Conservation (phyloP, 2,888 invertebrate genomes). For the Rotaria magnacalcarata region DNA sequence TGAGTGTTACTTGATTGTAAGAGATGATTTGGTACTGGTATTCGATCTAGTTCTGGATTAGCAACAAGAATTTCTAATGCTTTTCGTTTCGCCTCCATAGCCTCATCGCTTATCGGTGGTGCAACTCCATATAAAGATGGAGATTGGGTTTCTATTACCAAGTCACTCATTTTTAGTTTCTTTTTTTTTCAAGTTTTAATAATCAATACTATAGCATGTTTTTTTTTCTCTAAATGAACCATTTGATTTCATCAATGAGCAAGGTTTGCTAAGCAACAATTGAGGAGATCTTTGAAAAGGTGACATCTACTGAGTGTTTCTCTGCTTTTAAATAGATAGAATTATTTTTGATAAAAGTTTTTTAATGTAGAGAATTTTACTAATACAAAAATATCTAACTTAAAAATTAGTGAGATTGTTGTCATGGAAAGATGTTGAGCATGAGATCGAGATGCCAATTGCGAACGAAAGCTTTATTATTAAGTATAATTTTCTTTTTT, state of each 20-base stretch:
- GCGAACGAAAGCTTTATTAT: not conserved
- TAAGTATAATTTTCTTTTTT: not conserved
- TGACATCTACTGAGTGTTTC: not conserved
- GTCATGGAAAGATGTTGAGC: not conserved
- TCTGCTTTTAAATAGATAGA: not conserved
- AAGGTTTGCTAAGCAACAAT: constrained; percentile 6
- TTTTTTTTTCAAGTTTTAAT: not conserved
- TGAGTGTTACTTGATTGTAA: constrained; percentile 49
- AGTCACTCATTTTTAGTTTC: not conserved
- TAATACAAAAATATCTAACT: not conserved
- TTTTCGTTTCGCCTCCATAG: not conserved
- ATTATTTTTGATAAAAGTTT: not conserved
- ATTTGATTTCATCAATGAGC: not conserved
- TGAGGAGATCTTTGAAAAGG: not conserved
- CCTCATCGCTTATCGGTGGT: not conserved
- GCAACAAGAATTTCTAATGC: constrained; percentile 16
- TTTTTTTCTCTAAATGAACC: not conserved
- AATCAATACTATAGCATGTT: not conserved
- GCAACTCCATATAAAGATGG: not conserved
- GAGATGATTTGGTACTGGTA: constrained; percentile 50
- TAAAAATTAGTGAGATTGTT: not conserved
- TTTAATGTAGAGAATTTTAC: not conserved
- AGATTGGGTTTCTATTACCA: not conserved
- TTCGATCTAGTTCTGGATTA: not conserved
- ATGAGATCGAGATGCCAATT: not conserved